Base-by-base conservation (phyloP, 1,140 invertebrate genomes). In the Papilio glaucus region DNA sequence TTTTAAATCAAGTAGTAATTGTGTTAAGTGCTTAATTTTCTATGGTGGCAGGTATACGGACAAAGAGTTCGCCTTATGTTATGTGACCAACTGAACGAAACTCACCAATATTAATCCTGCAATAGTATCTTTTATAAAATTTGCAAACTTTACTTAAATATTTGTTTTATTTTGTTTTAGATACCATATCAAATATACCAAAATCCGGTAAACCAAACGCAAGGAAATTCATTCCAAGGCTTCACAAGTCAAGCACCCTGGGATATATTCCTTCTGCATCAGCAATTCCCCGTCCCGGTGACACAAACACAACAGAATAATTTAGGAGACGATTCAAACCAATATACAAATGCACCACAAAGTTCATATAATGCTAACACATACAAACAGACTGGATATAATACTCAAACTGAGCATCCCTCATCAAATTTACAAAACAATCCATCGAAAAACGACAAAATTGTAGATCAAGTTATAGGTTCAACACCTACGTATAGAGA, bases 191-290 rank as follows among this genome's bases (percentile, higher is more conserved):
- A 79, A 72, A 42, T 73, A 26, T 70, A 76, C 7, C 67, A 71
- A 61, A 72, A 63, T 39, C 63, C 65, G 57, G 62, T 21, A 42
- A 74, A 45, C 9, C 61, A 41, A 60, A 41, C 42, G 0, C 61
- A 65, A 67, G 73, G 13, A 33, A 2, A 33, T 33, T 33, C 29
- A n/a, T 33, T 76, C 21, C 72, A 82, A 33, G 26, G 69, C 18
- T 74, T 60, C 62, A 69, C 63, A 15, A 75, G 62, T 4, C 79
- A 78, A 38, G 72, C 76, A 60, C 82, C 81, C 10, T 49, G 85
- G 6, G 86, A 91, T 21, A 84, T 88, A 69, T 87, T 78, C 29
- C 81, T 87, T 21, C 75, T 91, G 0, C 83, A 87, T 60, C 86
- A 86, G 9, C 85, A 87, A 57, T 86, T 78, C 70, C 45, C 83